Conservation (phyloP, 2,113 vertebrate genomes). For the Gymnogyps californianus region DNA sequence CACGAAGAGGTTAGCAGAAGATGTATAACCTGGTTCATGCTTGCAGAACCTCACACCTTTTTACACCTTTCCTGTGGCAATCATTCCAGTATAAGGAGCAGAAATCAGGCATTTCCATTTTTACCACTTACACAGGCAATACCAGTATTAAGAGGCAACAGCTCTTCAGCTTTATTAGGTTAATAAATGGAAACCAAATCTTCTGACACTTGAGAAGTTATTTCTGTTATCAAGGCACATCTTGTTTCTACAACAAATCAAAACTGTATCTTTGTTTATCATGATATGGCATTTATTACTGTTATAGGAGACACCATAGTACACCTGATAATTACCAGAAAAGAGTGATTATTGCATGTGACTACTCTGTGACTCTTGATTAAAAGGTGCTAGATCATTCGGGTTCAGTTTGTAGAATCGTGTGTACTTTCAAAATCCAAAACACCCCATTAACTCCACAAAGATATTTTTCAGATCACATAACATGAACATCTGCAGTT, state of each 20-base stretch:
- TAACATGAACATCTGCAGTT: neutral
- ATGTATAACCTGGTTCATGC: neutral
- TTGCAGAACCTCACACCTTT: neutral
- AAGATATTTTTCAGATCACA: neutral
- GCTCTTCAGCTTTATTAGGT: neutral
- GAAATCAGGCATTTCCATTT: neutral
- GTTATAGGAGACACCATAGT: neutral
- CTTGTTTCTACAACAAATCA: neutral
- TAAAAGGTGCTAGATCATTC: neutral
- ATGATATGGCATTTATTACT: neutral
- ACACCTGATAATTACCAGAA: neutral
- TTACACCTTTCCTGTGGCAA: neutral
- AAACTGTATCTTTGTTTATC: neutral
- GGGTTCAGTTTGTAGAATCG: neutral
- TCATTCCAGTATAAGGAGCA: neutral
- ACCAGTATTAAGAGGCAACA: neutral
- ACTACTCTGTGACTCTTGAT: neutral
- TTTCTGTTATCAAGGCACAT: neutral
- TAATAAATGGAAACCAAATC: neutral
- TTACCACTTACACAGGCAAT: neutral
- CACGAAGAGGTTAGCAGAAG: neutral
- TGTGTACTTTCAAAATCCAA: neutral
- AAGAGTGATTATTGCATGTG: neutral
- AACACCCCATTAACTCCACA: neutral
- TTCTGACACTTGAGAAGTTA: neutral